Evolutionary conservation across 2,888 invertebrate genomes (phyloP), one percentile per base, ranked within the genome.

Genomic region (Tromatobia lineatoria): DNA sequence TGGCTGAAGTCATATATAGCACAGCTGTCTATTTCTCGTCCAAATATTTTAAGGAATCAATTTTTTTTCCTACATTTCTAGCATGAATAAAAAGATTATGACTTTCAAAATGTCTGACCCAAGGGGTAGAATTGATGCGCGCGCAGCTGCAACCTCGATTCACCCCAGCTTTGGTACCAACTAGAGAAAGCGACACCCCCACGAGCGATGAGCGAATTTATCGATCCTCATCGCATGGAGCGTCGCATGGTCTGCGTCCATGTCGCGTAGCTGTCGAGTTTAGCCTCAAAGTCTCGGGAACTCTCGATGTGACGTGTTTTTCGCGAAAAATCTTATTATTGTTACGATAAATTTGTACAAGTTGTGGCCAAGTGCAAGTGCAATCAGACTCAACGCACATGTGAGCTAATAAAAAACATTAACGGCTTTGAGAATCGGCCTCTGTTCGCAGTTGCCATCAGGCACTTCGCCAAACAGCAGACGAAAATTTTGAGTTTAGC

Each of bases 181-280:
- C n/a, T 25, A 34, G 52, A 50, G n/a, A 11, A 15, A 4, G 13
- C 54, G 38, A 23, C 83, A 71, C 77, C 57, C 75, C 57, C 75
- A 57, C 66, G 42, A 67, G 57, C 42, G 71, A 75, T 54, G 75
- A 47, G 50, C 47, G 38, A 50, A 83, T 66, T 57, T 75, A 83
- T 83, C 79, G 83, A 83, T 83, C 73, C 45, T n/a, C 47, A 25
- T 69, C 50, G 47, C 11, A 47, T 29, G 29, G n/a, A 10, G 23
- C 20, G 47, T 47, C 1, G 3, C 47, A 47, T 47, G 47, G 15
- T 3, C 47, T 15, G 47, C 15, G 13, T 15, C 11, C 54, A 20
- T 20, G 20, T 20, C 54, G 11, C 54, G 10, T 8, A 54, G 59
- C 11, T 59, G n/a, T 29, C 29, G 59, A 59, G n/a, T 54, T 23